phyloP scores from a whole-genome alignment of 1,140 invertebrate species.

The Tachypleus tridentatus region DNA sequence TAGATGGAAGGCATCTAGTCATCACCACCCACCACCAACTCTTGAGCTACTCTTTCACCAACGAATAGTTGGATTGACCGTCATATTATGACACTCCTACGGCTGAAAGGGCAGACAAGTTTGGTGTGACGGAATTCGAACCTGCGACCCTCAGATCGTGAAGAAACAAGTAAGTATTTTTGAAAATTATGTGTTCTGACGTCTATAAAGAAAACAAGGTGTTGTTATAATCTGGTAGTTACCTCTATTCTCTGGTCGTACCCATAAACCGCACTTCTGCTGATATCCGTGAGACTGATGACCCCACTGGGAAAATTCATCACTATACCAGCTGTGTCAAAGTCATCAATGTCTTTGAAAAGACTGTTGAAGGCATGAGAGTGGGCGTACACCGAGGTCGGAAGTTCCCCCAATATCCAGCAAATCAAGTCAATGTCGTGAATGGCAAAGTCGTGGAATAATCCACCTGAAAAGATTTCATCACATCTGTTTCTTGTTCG shows the following conservation, averaged over 20 bases:
- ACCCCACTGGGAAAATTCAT: conserved; percentile 48
- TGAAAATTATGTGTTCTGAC: background rate
- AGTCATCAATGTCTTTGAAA: conserved; percentile 46
- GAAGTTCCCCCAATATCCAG: conserved; percentile 33
- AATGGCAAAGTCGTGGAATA: conserved; percentile 56
- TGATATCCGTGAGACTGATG: conserved; percentile 49
- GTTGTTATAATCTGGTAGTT: background rate
- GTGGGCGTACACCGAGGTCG: conserved; percentile 40
- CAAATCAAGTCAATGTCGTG: conserved; percentile 50
- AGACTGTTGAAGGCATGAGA: conserved; percentile 43
- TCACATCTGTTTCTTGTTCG: no score
- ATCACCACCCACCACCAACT: no score
- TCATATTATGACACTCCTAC: no score
- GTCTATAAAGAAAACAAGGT: no score
- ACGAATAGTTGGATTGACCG: no score
- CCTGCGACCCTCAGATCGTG: no score
- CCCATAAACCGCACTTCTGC: conserved; percentile 47
- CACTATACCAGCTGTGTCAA: conserved; percentile 48
- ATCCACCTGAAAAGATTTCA: conserved; percentile 43
- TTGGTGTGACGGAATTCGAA: no score
- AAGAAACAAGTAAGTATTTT: background rate
- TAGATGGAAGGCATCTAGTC: no score
- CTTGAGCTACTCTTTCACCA: no score
- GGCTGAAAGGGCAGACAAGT: no score
- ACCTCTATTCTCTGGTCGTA: conserved; percentile 59